phyloP scores from a whole-genome alignment of 2,888 invertebrate species.

The Pharmacophagus antenor region DNA sequence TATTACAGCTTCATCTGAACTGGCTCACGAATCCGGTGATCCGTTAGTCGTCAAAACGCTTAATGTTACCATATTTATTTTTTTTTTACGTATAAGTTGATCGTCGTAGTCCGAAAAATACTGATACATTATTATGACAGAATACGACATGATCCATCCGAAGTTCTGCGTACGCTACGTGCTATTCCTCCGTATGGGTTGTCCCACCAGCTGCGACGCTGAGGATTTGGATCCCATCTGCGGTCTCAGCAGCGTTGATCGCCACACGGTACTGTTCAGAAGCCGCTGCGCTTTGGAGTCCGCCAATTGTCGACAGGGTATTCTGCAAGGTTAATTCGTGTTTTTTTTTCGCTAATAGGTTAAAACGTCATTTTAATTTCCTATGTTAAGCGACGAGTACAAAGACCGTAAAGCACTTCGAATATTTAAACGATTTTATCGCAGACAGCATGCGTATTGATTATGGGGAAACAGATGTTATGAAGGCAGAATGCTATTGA shows the following conservation, averaged over 20 bases:
- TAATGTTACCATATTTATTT: too few species aligned
- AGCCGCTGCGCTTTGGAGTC: constrained; percentile 47
- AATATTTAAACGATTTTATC: too few species aligned
- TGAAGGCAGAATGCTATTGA: too few species aligned
- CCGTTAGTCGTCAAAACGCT: too few species aligned
- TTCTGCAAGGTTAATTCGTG: constrained; percentile 40
- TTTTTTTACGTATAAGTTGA: too few species aligned
- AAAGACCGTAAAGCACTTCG: too few species aligned
- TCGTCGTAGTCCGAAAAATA: too few species aligned
- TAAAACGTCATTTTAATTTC: too few species aligned
- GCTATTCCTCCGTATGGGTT: constrained; percentile 44
- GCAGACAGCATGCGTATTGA: too few species aligned
- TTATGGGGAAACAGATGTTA: too few species aligned
- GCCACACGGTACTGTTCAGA: constrained; percentile 46
- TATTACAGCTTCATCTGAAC: background rate
- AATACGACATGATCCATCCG: constrained; percentile 47
- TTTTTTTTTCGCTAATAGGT: background rate
- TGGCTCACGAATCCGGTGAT: too few species aligned
- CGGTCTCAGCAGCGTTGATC: constrained; percentile 38
- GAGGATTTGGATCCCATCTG: constrained; percentile 41
- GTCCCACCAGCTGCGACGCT: constrained; percentile 42
- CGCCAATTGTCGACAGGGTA: constrained; percentile 43
- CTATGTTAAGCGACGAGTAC: too few species aligned
- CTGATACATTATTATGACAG: constrained; percentile 42
- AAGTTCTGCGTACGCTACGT: constrained; percentile 49